Evolutionary conservation across 2,113 vertebrate genomes (phyloP).

Genomic region (Gulo gulo): DNA sequence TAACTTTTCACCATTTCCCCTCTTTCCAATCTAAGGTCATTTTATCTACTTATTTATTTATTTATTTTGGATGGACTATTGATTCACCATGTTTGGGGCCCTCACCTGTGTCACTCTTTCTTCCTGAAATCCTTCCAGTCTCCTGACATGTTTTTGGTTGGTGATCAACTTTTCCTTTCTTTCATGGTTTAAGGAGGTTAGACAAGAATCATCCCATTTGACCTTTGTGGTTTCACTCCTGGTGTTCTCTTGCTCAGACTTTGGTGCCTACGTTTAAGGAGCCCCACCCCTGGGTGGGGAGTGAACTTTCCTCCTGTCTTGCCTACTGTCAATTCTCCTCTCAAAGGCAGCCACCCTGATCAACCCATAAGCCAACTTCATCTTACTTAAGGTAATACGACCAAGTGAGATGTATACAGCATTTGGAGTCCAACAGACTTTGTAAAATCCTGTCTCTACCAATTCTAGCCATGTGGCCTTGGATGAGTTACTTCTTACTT

Average conservation of each 20-base stretch:
- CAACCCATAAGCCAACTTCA: not conserved
- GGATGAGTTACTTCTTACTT: not conserved
- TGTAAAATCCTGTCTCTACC: not conserved
- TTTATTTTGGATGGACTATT: not conserved
- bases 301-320: not conserved
- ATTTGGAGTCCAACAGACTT: not conserved
- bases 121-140: slow-evolving; percentile 4
- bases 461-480: not conserved
- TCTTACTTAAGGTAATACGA: not conserved
- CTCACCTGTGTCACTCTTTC: slow-evolving; percentile 39
- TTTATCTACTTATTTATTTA: not conserved
- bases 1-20: slow-evolving; percentile 15
- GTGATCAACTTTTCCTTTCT: slow-evolving; percentile 55
- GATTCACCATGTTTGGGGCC: not conserved
- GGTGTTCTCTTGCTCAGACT: slow-evolving; percentile 41
- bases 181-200: not conserved
- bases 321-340: not conserved
- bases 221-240: slow-evolving; percentile 53
- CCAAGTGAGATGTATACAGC: not conserved
- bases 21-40: not conserved
- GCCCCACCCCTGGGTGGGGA: not conserved
- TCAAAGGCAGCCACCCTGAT: not conserved
- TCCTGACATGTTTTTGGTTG: slow-evolving; percentile 14
- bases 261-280: not conserved
- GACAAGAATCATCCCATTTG: slow-evolving; percentile 41